Conservation (phyloP, 92 coral and sea anemone species). For the Virgularia gustaviana region DNA sequence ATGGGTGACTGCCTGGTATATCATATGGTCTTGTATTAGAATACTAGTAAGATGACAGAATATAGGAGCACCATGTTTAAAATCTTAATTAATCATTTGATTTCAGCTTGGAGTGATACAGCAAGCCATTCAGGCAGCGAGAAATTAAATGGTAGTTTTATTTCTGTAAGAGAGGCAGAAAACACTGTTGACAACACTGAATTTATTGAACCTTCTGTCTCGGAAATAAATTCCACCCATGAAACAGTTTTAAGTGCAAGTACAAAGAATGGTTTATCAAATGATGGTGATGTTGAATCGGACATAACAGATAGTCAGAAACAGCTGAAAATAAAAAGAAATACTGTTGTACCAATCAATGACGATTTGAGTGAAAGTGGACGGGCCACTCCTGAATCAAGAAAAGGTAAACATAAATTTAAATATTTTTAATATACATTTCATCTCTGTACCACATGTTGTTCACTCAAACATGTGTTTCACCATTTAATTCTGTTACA, state of each 20-base stretch:
- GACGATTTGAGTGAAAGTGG: conserved; percentile 77
- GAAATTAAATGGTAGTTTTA: conserved; percentile 71
- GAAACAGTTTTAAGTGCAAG: conserved; percentile 25
- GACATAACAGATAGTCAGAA: conserved; percentile 76
- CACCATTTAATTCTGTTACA: conserved; percentile 23
- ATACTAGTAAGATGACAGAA: no score
- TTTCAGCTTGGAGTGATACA: conserved; percentile 90
- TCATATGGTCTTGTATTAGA: no score
- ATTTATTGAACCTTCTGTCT: conserved; percentile 64
- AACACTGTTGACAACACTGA: conserved; percentile 58
- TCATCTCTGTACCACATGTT: not conserved
- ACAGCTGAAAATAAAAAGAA: conserved; percentile 68
- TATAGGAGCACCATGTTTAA: no score
- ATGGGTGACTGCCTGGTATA: no score
- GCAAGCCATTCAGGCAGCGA: conserved; percentile 51
- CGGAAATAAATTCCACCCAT: conserved; percentile 51
- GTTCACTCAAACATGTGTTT: not conserved
- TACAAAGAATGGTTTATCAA: conserved; percentile 52
- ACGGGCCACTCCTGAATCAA: conserved; percentile 84
- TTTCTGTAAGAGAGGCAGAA: conserved; percentile 86
- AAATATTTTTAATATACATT: no score
- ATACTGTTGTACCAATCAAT: conserved; percentile 80
- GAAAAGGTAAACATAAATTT: conserved; percentile 62
- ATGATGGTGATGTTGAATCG: conserved; percentile 84
- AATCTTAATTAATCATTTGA: no score